Base-by-base conservation (phyloP, 2,113 vertebrate species). In the Prolemur simus region DNA sequence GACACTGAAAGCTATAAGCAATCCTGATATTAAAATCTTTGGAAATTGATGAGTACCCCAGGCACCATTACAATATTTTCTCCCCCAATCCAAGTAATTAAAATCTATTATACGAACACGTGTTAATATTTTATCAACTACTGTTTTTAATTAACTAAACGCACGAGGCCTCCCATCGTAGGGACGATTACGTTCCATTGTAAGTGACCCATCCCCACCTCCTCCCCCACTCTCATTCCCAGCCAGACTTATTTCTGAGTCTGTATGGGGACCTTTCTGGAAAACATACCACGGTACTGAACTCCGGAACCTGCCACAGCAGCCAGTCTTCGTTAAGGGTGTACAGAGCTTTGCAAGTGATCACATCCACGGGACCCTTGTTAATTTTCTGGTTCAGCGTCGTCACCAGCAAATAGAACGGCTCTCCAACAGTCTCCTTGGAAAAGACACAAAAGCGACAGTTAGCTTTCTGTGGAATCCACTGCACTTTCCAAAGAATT, bases 311-410 rank as follows among this genome's bases (percentile, higher is more conserved):
- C 98, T 99, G 99, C 99, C 99, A 99, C 96, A 99, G 98, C 92
- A 99, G 98, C 99, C 99, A 99, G 98, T 99, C 99, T 97, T 99
- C 99, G 0, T 99, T 99, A 27, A 99, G 99, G 0, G 99, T 99
- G 98, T 99, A 99, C 49, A 99, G 98, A 8, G 99, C 99, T 97
- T 99, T 99, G 97, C 99, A 99, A 4, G 99, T 99, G 96, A 99
- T 99, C 0, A 99, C 99, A 0, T 99, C 99, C 49, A 99, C 99
- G 0, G 99, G 99, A 5, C 99, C 99, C 98, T 99, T 99, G 86
- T 99, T 99, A 68, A 99, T 99, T 98, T 99, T 99, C 98, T 99
- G 99, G 76, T 98, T 99, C 97, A 99, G 97, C 17, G 99, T 99
- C 32, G 99, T 99, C 96, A 99, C 99, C 96, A 99, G 98, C 96